A percentile compares a stretch with the other conserved stretches of the same genome.
phyloP scores from a whole-genome alignment of 2,888 invertebrate species.

The Nephrotoma appendiculata region DNA sequence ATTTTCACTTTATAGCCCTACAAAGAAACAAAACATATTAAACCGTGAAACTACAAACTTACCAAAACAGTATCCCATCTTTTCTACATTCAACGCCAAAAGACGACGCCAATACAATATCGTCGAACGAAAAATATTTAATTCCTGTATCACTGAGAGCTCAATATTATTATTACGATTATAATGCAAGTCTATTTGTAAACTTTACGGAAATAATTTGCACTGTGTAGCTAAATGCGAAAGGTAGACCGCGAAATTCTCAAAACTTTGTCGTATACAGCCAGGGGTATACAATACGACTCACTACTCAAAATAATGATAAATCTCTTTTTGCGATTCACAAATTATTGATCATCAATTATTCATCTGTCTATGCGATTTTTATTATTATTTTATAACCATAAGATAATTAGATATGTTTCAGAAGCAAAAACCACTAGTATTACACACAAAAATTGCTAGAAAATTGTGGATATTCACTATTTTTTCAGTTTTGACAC shows the following conservation, averaged over 20 bases:
- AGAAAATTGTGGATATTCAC: neutral
- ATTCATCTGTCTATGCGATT: neutral
- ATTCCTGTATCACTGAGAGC: neutral
- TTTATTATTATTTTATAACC: no score
- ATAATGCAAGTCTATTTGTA: neutral
- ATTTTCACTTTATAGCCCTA: neutral
- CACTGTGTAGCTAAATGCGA: neutral
- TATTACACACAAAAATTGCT: neutral
- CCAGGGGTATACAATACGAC: neutral
- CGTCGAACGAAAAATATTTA: neutral
- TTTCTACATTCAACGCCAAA: neutral
- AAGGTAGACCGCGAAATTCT: neutral
- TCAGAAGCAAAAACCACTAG: neutral
- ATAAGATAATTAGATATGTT: neutral
- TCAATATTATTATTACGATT: neutral
- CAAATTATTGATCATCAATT: neutral
- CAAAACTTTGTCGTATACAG: neutral
- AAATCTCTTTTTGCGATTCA: neutral
- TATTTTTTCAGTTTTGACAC: neutral
- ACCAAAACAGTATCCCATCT: neutral
- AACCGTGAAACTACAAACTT: neutral
- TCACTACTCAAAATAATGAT: neutral
- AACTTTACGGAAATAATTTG: neutral
- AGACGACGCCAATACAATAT: neutral
- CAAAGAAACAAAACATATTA: neutral